phyloP scores from a whole-genome alignment of 2,113 vertebrate genomes.

The Tamias sibiricus region DNA sequence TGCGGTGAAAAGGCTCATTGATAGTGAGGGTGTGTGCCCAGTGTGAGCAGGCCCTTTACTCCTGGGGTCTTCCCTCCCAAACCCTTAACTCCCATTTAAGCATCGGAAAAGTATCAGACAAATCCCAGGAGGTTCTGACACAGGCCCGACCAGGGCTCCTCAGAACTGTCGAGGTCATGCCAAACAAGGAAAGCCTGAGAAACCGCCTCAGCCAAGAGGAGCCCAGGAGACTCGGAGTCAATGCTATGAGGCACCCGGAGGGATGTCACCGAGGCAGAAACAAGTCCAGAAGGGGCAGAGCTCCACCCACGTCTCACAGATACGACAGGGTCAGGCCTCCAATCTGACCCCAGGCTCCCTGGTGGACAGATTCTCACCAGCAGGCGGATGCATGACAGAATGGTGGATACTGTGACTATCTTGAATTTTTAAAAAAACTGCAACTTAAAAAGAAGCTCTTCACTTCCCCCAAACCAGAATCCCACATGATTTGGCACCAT shows the following conservation, averaged over 20 bases:
- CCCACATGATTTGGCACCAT: neutral
- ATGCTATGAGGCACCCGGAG: neutral
- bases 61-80: neutral
- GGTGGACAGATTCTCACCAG: too few species aligned
- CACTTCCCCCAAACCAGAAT: neutral
- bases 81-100: neutral
- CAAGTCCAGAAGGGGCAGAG: too few species aligned
- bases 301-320: neutral
- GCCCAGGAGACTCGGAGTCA: too few species aligned
- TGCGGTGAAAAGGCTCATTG: neutral
- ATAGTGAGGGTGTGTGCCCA: neutral
- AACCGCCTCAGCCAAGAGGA: neutral
- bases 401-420: neutral
- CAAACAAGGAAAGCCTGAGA: neutral
- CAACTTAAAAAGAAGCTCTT: neutral
- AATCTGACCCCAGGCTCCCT: neutral
- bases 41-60: neutral
- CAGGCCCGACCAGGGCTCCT: neutral
- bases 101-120: neutral
- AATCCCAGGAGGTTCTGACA: neutral
- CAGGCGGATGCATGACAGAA: accelerated
- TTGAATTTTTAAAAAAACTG: neutral
- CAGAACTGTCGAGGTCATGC: neutral
- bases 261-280: neutral
- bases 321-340: neutral